Evolutionary conservation across 2,888 invertebrate genomes (phyloP).

Genomic region (Trachelus stipa): DNA sequence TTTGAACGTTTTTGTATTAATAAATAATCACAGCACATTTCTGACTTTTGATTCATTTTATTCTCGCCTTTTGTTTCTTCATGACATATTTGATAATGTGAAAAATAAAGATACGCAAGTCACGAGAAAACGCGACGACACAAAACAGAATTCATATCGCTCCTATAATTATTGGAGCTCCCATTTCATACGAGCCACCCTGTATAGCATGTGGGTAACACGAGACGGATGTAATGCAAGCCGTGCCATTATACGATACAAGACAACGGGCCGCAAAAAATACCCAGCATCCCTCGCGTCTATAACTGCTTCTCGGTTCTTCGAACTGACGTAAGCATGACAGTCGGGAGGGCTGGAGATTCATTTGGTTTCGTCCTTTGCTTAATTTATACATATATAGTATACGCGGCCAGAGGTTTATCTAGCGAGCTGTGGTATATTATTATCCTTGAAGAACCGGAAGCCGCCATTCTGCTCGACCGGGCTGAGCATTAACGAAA

Average conservation of each 20-base stretch:
- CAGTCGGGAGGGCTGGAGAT: not conserved
- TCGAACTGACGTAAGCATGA: slow-evolving; percentile 19
- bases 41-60: not conserved
- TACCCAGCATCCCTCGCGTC: slow-evolving; percentile 48
- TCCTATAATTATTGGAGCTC: not conserved
- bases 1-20: not conserved
- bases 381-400: slow-evolving; percentile 10
- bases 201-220: slow-evolving; percentile 43
- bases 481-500: not conserved
- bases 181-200: not conserved
- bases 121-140: not conserved
- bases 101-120: not conserved
- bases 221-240: slow-evolving; percentile 65
- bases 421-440: not conserved
- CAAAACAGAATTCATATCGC: not conserved
- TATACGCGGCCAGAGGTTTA: not conserved
- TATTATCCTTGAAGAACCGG: not conserved
- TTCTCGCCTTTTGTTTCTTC: not conserved
- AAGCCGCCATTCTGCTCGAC: not conserved
- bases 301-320: slow-evolving; percentile 31
- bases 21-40: not conserved
- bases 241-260: slow-evolving; percentile 61
- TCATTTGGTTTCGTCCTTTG: slow-evolving; percentile 2
- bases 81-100: not conserved
- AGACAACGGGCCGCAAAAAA: slow-evolving; percentile 47